Conservation (phyloP, 2,888 invertebrate genomes). For the Drosophila monieri region DNA sequence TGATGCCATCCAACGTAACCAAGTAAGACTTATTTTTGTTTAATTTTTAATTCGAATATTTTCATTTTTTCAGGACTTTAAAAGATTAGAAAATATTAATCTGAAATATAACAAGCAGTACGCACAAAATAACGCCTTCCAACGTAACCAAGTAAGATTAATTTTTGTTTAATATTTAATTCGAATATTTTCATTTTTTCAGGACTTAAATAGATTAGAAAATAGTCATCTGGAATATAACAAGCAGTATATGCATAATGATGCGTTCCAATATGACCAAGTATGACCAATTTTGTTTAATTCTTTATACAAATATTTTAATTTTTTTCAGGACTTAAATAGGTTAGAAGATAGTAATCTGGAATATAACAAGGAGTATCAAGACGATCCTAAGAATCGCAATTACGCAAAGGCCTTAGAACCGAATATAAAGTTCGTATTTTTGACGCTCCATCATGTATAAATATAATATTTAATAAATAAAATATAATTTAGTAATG, state of each 20-base stretch:
- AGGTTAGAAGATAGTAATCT: background rate
- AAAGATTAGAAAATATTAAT: background rate
- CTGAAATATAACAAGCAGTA: background rate
- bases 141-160: too few relatives aligned
- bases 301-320: background rate
- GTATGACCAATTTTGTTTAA: background rate
- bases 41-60: background rate
- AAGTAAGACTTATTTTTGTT: background rate
- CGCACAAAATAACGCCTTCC: too few relatives aligned
- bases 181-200: too few relatives aligned
- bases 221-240: too few relatives aligned
- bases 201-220: too few relatives aligned
- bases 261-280: background rate
- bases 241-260: background rate
- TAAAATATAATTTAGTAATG: too few relatives aligned
- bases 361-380: background rate
- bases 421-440: background rate
- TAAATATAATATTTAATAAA: too few relatives aligned
- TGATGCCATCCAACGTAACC: background rate
- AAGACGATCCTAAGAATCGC: background rate
- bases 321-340: background rate
- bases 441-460: background rate
- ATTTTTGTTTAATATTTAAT: too few relatives aligned
- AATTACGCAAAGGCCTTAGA: background rate
- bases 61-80: background rate